These are phyloP conservation scores for Ligdia adustata DNA, from an alignment of 2,888 invertebrate genomes.

Conservation along the genomic window DNA sequence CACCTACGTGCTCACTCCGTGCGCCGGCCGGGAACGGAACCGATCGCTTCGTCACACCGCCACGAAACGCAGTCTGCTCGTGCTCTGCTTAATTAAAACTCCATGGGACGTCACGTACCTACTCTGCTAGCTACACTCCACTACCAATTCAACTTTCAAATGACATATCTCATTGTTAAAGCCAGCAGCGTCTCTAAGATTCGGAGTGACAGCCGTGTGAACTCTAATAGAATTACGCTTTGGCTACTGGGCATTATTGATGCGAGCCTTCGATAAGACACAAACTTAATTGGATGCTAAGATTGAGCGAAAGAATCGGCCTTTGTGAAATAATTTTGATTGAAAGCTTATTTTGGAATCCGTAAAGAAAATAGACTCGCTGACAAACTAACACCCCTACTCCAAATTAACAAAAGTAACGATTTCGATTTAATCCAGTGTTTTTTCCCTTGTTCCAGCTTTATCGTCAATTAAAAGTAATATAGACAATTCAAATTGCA, in stretches of 20 bases:
- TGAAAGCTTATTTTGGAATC: conserved; percentile 31
- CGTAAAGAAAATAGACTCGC: conserved; percentile 21
- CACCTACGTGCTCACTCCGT: conserved; percentile 71
- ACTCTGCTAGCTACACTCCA: conserved; percentile 46
- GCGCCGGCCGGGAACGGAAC: conserved; percentile 65
- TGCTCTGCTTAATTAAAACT: conserved; percentile 79
- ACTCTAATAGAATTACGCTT: conserved; percentile 64
- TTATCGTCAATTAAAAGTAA: conserved; percentile 95
- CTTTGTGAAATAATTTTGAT: conserved; percentile 46
- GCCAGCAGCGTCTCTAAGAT: conserved; percentile 53
- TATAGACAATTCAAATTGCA: conserved; percentile 95
- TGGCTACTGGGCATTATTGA: conserved; percentile 67
- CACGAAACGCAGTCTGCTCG: conserved; percentile 68
- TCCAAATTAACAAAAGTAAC: conserved; percentile 18
- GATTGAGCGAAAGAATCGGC: conserved; percentile 57
- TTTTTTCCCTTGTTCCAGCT: conserved; percentile 85
- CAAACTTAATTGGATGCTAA: conserved; percentile 65
- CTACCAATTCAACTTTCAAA: conserved; percentile 56
- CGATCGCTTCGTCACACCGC: conserved; percentile 76
- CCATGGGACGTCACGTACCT: conserved; percentile 72
- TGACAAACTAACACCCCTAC: conserved; percentile 7
- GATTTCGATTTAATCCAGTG: conserved; percentile 17
- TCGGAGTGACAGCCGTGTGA: conserved; percentile 52
- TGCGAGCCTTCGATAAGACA: conserved; percentile 59
- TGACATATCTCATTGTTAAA: conserved; percentile 68